Conservation (phyloP, 2,888 invertebrate genomes). For the Nemurella pictetii region DNA sequence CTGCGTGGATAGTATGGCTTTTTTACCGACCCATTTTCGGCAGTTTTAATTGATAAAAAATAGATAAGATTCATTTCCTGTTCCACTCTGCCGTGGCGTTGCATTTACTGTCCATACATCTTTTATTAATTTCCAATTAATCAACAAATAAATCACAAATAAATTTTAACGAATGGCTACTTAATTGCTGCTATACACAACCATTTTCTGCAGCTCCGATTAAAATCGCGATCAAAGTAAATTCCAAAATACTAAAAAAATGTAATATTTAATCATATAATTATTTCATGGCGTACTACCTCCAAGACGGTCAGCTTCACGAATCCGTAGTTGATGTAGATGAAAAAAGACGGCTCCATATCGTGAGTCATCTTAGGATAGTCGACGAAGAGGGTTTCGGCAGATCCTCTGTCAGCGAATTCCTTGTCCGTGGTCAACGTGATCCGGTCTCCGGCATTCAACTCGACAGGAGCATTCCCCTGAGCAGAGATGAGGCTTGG, state of each 20-base stretch:
- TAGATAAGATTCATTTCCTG: no score
- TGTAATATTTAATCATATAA: neutral
- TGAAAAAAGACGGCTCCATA: conserved; percentile 39
- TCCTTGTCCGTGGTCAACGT: conserved; percentile 43
- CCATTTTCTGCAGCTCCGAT: neutral
- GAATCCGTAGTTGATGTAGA: conserved; percentile 43
- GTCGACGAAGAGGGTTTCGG: conserved; percentile 41
- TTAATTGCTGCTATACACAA: no score
- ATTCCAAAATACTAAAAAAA: no score
- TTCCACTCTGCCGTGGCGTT: no score
- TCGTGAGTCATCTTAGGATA: conserved; percentile 39
- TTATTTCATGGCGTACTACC: neutral
- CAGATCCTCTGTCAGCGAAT: conserved; percentile 41
- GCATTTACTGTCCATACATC: no score
- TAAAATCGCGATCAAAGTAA: neutral
- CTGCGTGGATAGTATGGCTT: no score
- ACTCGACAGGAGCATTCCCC: conserved; percentile 39
- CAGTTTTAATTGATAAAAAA: no score
- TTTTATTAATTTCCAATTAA: no score
- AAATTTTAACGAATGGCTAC: no score
- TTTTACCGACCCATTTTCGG: no score
- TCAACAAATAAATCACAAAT: no score
- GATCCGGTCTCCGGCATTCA: conserved; percentile 41
- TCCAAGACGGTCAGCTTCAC: conserved; percentile 41
- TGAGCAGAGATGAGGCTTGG: no score